phyloP scores from a whole-genome alignment of 2,113 vertebrate species.

The Choloepus hoffmanni region DNA sequence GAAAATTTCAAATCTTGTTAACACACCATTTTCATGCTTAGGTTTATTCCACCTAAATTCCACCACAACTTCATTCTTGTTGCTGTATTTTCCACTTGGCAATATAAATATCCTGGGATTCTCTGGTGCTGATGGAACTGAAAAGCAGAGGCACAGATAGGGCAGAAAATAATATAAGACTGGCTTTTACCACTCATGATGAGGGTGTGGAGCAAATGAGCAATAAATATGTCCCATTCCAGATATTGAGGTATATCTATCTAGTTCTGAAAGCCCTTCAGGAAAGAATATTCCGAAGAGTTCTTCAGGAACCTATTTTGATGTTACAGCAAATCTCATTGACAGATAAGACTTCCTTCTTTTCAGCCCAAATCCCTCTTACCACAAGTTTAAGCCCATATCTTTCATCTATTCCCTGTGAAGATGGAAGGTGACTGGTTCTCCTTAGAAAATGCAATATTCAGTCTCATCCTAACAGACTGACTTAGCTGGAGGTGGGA shows the following conservation, averaged over 20 bases:
- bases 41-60: conserved; percentile 87
- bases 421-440: not conserved
- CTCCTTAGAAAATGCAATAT: not conserved
- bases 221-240: conserved; percentile 26
- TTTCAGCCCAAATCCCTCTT: not conserved
- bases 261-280: not conserved
- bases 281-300: not conserved
- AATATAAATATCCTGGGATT: conserved; percentile 84
- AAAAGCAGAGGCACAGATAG: conserved; percentile 8
- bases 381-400: not conserved
- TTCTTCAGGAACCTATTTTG: conserved; percentile 21
- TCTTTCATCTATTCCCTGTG: not conserved
- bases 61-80: conserved; percentile 69
- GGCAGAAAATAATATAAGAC: not conserved
- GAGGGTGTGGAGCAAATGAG: not conserved
- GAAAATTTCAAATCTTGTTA: conserved; percentile 83
- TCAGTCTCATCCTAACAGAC: not conserved
- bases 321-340: not conserved
- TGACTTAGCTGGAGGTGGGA: not conserved
- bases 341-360: not conserved
- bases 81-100: not conserved
- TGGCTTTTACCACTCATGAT: not conserved
- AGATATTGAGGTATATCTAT: not conserved
- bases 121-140: conserved; percentile 85
- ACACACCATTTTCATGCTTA: conserved; percentile 79